A percentile compares a stretch with the other conserved stretches of the same genome.
Evolutionary conservation across 1,140 invertebrate genomes (phyloP).

Genomic region (Drosophila elegans): DNA sequence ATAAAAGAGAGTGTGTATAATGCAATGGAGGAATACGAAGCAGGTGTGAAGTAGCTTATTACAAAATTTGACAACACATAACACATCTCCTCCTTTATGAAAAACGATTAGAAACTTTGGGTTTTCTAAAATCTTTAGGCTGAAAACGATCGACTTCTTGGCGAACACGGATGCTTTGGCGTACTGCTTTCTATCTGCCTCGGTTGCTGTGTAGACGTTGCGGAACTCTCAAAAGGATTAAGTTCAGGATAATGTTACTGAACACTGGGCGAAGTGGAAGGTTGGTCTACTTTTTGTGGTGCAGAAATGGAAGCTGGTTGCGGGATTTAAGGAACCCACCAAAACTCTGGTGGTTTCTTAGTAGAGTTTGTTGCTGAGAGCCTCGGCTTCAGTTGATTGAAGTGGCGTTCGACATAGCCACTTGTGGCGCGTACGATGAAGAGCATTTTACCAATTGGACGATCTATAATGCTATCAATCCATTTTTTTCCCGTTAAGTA

Average conservation of each 20-base stretch:
- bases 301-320: neutral
- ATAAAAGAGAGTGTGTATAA: neutral
- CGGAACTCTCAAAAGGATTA: neutral
- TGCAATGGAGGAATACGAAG: neutral
- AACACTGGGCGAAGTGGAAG: neutral
- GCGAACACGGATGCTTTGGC: neutral
- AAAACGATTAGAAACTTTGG: neutral
- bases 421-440: too few relatives aligned
- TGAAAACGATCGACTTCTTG: neutral
- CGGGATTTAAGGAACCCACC: neutral
- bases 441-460: neutral
- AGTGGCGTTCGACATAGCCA: neutral
- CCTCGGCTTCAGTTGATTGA: slow-evolving; percentile 1
- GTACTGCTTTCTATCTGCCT: neutral
- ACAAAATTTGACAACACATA: neutral
- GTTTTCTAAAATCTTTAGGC: neutral
- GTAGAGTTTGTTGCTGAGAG: neutral
- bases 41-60: neutral
- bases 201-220: neutral
- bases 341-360: neutral
- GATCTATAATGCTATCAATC: neutral
- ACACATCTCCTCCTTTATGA: neutral
- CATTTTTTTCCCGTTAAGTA: neutral
- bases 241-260: neutral
- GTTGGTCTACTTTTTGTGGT: neutral